Evolutionary conservation across 2,113 vertebrate species (phyloP).

Genomic region (Morone saxatilis): DNA sequence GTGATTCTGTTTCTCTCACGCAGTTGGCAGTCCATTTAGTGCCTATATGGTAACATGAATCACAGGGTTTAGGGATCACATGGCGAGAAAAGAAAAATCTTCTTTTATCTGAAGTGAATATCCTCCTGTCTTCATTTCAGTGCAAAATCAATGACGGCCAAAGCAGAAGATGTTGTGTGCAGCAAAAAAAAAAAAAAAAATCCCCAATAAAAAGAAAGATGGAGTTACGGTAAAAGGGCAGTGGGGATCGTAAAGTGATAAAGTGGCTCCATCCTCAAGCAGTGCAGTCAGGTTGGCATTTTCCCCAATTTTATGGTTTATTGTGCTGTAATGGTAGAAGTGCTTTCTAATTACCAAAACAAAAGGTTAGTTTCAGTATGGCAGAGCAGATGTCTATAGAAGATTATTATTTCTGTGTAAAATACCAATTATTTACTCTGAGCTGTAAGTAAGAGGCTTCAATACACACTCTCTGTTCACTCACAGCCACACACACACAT

Average conservation of each 20-base stretch:
- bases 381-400: neutral
- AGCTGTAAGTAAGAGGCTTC: neutral
- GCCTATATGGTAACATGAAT: conserved; percentile 49
- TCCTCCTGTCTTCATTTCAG: conserved; percentile 66
- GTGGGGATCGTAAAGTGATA: conserved; percentile 12
- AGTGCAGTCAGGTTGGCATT: conserved; percentile 29
- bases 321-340: conserved; percentile 18
- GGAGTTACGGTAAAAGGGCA: conserved; percentile 45
- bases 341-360: conserved; percentile 45
- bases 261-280: conserved; percentile 23
- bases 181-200: neutral
- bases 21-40: conserved; percentile 38
- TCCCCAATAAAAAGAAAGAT: conserved; percentile 36
- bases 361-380: conserved; percentile 27
- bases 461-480: neutral
- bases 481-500: neutral
- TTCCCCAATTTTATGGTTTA: conserved; percentile 30
- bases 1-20: conserved; percentile 9
- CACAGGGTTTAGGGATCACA: conserved; percentile 41
- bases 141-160: conserved; percentile 71
- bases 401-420: neutral
- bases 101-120: conserved; percentile 55
- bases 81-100: conserved; percentile 47
- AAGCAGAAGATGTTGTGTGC: conserved; percentile 27
- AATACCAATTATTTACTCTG: conserved; percentile 5